Base-by-base conservation (phyloP, 2,113 vertebrate species). In the Gallinago media region DNA sequence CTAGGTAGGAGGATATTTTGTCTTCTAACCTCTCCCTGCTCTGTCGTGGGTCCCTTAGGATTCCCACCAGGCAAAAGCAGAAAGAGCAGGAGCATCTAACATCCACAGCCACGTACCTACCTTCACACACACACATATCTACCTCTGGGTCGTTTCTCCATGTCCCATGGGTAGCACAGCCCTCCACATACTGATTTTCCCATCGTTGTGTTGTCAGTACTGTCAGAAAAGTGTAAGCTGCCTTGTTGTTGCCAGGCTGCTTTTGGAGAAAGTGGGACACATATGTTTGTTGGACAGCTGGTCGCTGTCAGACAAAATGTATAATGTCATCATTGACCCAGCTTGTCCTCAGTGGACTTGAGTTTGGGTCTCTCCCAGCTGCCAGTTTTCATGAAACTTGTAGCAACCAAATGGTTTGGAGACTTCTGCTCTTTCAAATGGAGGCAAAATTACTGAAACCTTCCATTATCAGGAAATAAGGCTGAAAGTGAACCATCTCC, bases 201-300 rank as follows among this genome's bases (percentile, higher is more conserved):
- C 40, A 19, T 66, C 8, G 0, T 46, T 21, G 34, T 23, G 40
- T 72, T 65, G 52, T 13, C 58, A 31, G 54, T 21, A 14, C 73
- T 89, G 56, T 49, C 74, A 90, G 70, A 52, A 31, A 25, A 63
- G 78, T 26, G 66, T 16, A 72, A 90, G 44, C 66, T 88, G 38
- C 17, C 70, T 75, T 67, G 5, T 44, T 21, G 36, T 2, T 59
- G 66, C 81, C 70, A 74, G 78, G 66, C 50, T 88, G 66, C 66
- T 92, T 71, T 50, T 62, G 81, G 15, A 75, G 70, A 92, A 96
- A 85, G 74, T 78, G 88, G 88, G 91, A 56, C 85, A 89, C 31
- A 5, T 15, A 63, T 54, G n/a, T 34, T 73, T 54, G 50, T 27
- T 62, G 85, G 78, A 65, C 93, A 94, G 93, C 65, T 88, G 81